Evolutionary conservation across 2,888 invertebrate species (phyloP), one percentile per base, ranked within the genome.

Genomic region (Aporophyla nigra): DNA sequence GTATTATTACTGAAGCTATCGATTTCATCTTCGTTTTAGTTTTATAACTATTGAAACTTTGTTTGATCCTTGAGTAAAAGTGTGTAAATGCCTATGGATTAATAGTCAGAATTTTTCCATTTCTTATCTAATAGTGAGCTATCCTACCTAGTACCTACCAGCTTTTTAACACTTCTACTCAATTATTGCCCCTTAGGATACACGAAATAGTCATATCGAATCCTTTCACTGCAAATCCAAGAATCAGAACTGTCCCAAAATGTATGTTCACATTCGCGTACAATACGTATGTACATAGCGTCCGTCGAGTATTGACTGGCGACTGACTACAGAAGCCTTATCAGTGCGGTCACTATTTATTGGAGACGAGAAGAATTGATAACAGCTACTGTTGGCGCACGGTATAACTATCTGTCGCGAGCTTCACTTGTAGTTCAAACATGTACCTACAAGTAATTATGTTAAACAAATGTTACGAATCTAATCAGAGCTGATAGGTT

Each of bases 311-410:
- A 78, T 85, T 74, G 83, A 91, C 91, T 92, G 91, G 78, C 61
- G 43, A 74, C 63, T 46, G 75, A n/a, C 82, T 81, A 87, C 82
- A 82, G 87, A 88, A 85, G 67, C 87, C 88, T 90, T 90, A 91
- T 91, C 91, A 71, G 78, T 66, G 61, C 86, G 84, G 84, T 86
- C 88, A 90, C 88, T 91, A 91, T 89, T 89, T 90, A 91, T 88
- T 91, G 91, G 91, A 88, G 87, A 82, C 81, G 86, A 88, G 89
- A 88, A 87, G 84, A 89, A 82, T 82, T 88, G 91, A 92, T 91
- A 91, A 90, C 79, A 69, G 79, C 9, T 16, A 80, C 51, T 10
- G 79, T 71, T 78, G 79, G 71, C 78, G 73, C 75, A 84, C 76
- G 65, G 67, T 68, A 72, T 71, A 76, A 77, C 59, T 85, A 85